These are phyloP conservation scores for Microctenopoma lineatum DNA, from an alignment of 2,797 vertebrate species.

Conservation along the genomic window DNA sequence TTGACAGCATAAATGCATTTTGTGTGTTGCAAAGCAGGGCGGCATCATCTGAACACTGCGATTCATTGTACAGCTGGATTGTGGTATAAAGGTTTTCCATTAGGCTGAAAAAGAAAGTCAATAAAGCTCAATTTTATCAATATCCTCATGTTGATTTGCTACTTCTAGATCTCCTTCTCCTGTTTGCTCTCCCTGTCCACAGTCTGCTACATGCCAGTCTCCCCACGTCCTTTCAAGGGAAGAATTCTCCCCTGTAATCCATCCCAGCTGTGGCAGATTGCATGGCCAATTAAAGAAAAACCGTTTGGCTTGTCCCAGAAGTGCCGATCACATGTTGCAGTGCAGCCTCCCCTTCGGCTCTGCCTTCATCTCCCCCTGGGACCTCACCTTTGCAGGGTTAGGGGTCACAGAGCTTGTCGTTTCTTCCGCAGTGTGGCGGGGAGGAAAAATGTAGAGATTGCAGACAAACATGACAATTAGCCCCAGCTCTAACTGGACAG, in stretches of 20 bases:
- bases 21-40: constrained; percentile 7
- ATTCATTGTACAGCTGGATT: constrained; percentile 7
- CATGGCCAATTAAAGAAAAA: constrained; percentile 88
- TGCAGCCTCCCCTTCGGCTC: constrained; percentile 51
- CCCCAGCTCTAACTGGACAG: constrained; percentile 42
- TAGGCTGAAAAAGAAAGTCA: constrained; percentile 13
- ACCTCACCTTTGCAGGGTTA: constrained; percentile 74
- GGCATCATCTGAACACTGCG: neutral
- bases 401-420: constrained; percentile 86
- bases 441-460: constrained; percentile 68
- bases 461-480: constrained; percentile 73
- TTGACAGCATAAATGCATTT: constrained; percentile 11
- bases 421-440: constrained; percentile 79
- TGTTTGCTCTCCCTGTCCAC: constrained; percentile 25
- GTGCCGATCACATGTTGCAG: constrained; percentile 89
- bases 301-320: constrained; percentile 84
- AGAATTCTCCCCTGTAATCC: constrained; percentile 87
- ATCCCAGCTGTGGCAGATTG: constrained; percentile 88
- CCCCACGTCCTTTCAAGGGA: constrained; percentile 68
- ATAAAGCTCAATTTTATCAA: constrained; percentile 11
- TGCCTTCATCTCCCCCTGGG: constrained; percentile 48
- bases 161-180: constrained; percentile 17
- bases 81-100: neutral
- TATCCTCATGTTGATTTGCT: constrained; percentile 22
- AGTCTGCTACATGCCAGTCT: constrained; percentile 54